Evolutionary conservation across 2,113 vertebrate genomes (phyloP).

Genomic region (Chionis minor): DNA sequence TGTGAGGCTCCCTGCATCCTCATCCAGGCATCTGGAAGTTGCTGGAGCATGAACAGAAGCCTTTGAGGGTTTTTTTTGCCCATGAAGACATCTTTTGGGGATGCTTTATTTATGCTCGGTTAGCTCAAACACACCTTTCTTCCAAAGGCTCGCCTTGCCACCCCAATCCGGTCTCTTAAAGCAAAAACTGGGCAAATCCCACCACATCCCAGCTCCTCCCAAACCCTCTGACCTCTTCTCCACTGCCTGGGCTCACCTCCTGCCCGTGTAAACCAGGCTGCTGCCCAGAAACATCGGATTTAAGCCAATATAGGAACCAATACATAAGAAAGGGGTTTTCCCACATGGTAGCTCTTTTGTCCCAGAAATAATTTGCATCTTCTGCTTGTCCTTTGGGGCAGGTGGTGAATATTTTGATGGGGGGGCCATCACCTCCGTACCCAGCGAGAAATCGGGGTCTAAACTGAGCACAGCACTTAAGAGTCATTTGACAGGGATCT

Average conservation of each 20-base stretch:
- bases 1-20: neutral
- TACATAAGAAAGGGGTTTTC: neutral
- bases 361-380: neutral
- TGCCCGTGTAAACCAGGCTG: neutral
- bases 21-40: neutral
- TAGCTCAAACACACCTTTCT: neutral
- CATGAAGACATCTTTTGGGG: neutral
- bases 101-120: neutral
- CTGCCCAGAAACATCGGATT: neutral
- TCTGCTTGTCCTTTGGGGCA: neutral
- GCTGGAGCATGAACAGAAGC: neutral
- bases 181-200: neutral
- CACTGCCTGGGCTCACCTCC: neutral
- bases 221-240: neutral
- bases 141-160: accelerated
- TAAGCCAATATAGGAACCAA: neutral
- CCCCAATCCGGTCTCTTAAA: accelerated
- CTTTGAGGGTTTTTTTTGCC: neutral
- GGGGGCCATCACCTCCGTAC: neutral
- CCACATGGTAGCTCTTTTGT: neutral
- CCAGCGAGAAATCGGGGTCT: too few relatives aligned
- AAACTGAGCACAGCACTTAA: neutral
- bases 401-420: neutral
- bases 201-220: neutral
- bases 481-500: neutral